Base-by-base conservation (phyloP, 2,797 vertebrate genomes). In the Arvicola amphibius region DNA sequence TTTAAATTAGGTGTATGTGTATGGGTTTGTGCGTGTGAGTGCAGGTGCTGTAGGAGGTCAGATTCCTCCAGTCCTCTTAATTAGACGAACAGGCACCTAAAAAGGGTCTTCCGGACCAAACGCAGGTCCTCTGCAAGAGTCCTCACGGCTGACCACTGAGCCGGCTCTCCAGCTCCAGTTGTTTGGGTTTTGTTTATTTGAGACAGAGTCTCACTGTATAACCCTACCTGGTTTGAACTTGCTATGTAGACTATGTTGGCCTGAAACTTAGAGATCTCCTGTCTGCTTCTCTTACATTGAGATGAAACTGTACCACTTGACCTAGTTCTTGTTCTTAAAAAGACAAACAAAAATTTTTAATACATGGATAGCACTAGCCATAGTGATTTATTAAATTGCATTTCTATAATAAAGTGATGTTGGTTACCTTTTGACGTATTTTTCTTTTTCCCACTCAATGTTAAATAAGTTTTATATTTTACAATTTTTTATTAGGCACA, bases 391-490 rank as follows among this genome's bases (percentile, higher is more conserved):
- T 93, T 59, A 59, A 59, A 59, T 91, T 89, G 51, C 23, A 61
- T 96, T 95, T 94, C 21, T 85, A 73, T 51, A 86, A 43, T 85
- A 93, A 73, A 87, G 81, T 74, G 46, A 91, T 91, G 25, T 46
- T 40, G 51, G 73, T 8, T 65, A 81, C 71, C 61, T 81, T 93
- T 94, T 93, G 46, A 80, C 63, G 21, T 90, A 32, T 17, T 94
- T 73, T 53, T 91, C 92, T 29, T 34, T 14, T 84, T 5, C 46
- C 78, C 21, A 17, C 67, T 65, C 32, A 56, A 51, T 88, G 80
- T 92, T 61, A 71, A 96, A 84, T 94, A 91, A 63, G 43, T 53
- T 63, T 71, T 73, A 61, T 43, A 78, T 88, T 76, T 77, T 25
- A 56, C 19, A 88, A 46, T 91, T 80, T 94, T 93, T 29, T 90